A percentile compares a stretch with the other conserved stretches of the same genome.
Evolutionary conservation across 2,113 vertebrate species (phyloP).

Genomic region (Ophthalmolycus amberensis): DNA sequence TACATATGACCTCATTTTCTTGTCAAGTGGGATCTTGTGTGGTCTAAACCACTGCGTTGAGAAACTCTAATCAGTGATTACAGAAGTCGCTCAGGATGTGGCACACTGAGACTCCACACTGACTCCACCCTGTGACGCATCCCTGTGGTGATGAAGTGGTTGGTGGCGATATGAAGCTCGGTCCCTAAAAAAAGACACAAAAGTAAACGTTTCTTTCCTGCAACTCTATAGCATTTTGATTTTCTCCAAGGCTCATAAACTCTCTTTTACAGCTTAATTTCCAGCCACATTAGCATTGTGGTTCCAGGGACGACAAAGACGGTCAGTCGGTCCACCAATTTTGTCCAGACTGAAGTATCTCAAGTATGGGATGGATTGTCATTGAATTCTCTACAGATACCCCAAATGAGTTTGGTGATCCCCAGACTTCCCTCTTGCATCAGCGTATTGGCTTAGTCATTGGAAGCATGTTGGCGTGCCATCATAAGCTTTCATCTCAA

Average conservation of each 20-base stretch:
- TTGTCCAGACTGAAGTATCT: neutral
- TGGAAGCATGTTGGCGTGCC: too few relatives aligned
- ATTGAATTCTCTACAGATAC: neutral
- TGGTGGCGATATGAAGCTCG: neutral
- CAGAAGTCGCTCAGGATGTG: neutral
- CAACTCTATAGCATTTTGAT: neutral
- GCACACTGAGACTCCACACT: neutral
- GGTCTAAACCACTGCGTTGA: neutral
- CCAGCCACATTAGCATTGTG: neutral
- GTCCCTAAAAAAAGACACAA: neutral
- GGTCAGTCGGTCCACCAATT: neutral
- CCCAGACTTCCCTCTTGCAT: neutral
- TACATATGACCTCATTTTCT: neutral
- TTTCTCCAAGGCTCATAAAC: neutral
- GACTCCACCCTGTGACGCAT: constrained; percentile 28
- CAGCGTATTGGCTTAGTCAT: neutral
- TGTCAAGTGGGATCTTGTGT: neutral
- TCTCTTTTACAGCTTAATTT: neutral
- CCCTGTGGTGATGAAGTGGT: constrained; percentile 1
- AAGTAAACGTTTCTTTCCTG: neutral
- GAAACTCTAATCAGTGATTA: neutral
- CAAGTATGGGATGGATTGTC: neutral
- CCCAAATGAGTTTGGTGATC: neutral
- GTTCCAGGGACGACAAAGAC: neutral
- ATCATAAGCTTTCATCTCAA: neutral